Conservation (phyloP, 2,113 vertebrate genomes). For the Coryphaenoides rupestris region DNA sequence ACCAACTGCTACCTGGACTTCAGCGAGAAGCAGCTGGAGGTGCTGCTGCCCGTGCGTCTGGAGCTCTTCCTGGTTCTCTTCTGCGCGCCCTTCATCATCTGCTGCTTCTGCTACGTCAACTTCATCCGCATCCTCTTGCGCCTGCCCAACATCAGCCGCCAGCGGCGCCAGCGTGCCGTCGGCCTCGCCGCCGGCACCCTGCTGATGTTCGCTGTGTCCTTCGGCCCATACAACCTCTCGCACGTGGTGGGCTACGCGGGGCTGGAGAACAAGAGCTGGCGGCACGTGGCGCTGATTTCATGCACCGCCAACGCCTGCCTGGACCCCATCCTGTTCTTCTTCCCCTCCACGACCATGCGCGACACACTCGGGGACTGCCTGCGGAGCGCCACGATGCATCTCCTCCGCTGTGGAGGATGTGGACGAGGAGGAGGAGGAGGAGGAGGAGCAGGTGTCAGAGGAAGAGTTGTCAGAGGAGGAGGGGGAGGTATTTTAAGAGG, state of each 20-base stretch:
- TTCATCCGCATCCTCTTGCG: slow-evolving; percentile 71
- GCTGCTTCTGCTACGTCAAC: slow-evolving; percentile 74
- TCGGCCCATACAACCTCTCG: slow-evolving; percentile 79
- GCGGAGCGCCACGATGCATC: slow-evolving; percentile 55
- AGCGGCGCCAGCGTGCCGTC: slow-evolving; percentile 65
- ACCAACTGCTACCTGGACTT: slow-evolving; percentile 77
- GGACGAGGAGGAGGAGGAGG: not conserved
- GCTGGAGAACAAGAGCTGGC: slow-evolving; percentile 60
- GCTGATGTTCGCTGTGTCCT: slow-evolving; percentile 76
- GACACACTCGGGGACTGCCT: slow-evolving; percentile 56
- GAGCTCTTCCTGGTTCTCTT: slow-evolving; percentile 80
- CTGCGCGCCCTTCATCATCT: slow-evolving; percentile 73
- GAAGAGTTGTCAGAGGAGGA: no score
- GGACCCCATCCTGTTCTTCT: slow-evolving; percentile 78
- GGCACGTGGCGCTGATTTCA: slow-evolving; percentile 60
- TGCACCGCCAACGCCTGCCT: slow-evolving; percentile 75
- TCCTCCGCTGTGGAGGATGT: slow-evolving; percentile 40
- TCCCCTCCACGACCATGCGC: slow-evolving; percentile 66
- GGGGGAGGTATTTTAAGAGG: no score
- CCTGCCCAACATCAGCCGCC: slow-evolving; percentile 62
- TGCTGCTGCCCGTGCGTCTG: slow-evolving; percentile 71
- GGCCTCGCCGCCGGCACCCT: slow-evolving; percentile 74
- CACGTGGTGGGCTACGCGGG: slow-evolving; percentile 74
- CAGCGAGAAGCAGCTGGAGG: slow-evolving; percentile 49
- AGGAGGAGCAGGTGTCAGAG: no score